phyloP scores from a whole-genome alignment of 2,113 vertebrate genomes.

The Heliornis fulica region DNA sequence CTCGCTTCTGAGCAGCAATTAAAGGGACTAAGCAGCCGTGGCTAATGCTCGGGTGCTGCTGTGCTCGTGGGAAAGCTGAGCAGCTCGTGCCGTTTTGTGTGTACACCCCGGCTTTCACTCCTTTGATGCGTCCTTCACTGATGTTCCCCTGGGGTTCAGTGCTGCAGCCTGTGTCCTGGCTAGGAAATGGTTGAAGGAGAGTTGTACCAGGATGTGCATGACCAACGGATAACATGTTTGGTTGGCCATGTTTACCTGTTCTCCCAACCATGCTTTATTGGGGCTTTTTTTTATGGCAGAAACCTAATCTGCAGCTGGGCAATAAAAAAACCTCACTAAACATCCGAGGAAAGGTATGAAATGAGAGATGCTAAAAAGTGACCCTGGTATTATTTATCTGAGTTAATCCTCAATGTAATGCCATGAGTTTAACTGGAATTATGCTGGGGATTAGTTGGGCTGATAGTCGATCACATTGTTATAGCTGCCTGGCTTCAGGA shows the following conservation, averaged over 20 bases:
- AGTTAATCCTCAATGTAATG: background rate
- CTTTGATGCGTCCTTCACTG: accelerated
- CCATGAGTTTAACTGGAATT: background rate
- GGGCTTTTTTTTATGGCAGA: background rate
- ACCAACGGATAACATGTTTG: background rate
- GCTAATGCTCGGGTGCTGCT: background rate
- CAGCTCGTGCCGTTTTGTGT: background rate
- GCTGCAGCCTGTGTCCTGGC: accelerated
- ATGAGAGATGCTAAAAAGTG: background rate
- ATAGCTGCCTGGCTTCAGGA: background rate
- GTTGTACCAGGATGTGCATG: background rate
- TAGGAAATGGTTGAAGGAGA: accelerated
- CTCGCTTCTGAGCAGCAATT: background rate
- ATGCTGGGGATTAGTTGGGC: background rate
- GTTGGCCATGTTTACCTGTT: background rate
- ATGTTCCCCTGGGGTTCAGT: background rate
- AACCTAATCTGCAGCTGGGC: background rate
- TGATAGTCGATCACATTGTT: background rate
- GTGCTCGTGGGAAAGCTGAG: background rate
- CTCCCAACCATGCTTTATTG: background rate
- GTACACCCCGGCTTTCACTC: background rate
- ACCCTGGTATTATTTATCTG: background rate
- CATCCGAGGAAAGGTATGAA: background rate
- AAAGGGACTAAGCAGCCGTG: background rate
- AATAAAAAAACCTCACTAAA: background rate